These are phyloP conservation scores for human DNA, from an alignment of 2,113 vertebrate species.

Conservation along the genomic window DNA sequence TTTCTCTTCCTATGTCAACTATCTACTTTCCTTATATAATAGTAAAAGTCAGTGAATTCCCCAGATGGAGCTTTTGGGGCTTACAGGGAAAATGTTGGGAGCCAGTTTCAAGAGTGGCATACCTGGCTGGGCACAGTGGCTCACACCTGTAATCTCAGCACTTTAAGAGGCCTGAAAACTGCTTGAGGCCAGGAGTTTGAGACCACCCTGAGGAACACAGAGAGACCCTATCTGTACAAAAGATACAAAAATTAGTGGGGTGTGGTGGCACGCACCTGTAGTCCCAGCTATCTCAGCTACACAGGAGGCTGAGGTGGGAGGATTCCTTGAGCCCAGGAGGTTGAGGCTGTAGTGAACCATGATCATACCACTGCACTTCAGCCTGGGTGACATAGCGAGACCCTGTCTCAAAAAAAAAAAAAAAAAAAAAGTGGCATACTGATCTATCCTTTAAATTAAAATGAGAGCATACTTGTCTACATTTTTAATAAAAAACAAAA, in stretches of 20 bases:
- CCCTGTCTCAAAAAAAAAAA: not conserved
- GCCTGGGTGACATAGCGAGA: not conserved
- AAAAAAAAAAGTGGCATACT: not conserved
- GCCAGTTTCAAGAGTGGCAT: not conserved
- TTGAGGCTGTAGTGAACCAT: too few relatives aligned
- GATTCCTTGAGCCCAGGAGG: not conserved
- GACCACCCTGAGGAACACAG: not conserved
- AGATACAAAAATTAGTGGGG: not conserved
- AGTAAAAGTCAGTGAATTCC: slow-evolving; percentile 5
- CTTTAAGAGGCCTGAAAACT: not conserved
- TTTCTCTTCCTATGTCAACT: slow-evolving; percentile 8
- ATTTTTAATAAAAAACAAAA: not conserved
- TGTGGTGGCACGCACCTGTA: not conserved
- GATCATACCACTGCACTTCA: too few relatives aligned
- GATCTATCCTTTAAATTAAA: not conserved
- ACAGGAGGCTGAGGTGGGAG: not conserved
- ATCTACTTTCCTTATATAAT: not conserved
- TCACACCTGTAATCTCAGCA: not conserved
- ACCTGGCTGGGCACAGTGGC: not conserved
- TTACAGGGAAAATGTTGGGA: not conserved
- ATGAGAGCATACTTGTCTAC: not conserved
- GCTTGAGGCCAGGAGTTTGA: not conserved
- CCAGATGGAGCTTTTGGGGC: not conserved
- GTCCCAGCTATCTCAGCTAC: not conserved
- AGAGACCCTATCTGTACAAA: not conserved